Conservation (phyloP, 2,113 vertebrate species). For the Neofelis nebulosa region DNA sequence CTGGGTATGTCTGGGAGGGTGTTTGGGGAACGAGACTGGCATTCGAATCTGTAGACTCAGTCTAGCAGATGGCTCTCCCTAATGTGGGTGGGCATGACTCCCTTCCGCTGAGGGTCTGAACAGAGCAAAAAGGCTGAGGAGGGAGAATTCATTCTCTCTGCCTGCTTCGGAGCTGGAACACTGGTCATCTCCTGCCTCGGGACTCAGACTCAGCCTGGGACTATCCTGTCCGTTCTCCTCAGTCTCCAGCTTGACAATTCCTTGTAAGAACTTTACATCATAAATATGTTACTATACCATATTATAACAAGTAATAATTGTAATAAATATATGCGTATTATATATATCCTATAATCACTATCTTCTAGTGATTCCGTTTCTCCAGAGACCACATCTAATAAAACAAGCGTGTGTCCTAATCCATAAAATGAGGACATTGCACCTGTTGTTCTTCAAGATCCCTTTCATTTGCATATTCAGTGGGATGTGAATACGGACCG, state of each 20-base stretch:
- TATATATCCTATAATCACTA: too few species aligned
- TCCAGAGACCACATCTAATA: neutral
- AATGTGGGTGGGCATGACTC: fast-evolving
- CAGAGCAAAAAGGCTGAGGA: neutral
- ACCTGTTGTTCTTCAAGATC: neutral
- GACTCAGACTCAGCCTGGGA: neutral
- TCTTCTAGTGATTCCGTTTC: neutral
- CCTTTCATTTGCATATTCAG: neutral
- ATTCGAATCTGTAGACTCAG: neutral
- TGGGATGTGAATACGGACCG: neutral
- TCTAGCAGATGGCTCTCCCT: neutral
- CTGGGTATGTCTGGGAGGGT: neutral
- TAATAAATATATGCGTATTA: neutral
- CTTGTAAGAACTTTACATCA: neutral
- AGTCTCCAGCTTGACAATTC: neutral
- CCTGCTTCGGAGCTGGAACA: neutral
- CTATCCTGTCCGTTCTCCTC: neutral
- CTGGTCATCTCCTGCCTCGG: neutral
- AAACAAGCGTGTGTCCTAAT: neutral
- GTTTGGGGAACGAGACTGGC: neutral
- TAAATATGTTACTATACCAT: neutral
- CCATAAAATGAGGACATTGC: neutral
- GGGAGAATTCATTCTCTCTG: fast-evolving
- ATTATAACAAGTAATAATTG: neutral
- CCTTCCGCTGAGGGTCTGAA: neutral